Percentiles rank a stretch among this genome's conserved stretches.
phyloP scores from a whole-genome alignment of 2,113 vertebrate genomes.

The Chamaea fasciata region DNA sequence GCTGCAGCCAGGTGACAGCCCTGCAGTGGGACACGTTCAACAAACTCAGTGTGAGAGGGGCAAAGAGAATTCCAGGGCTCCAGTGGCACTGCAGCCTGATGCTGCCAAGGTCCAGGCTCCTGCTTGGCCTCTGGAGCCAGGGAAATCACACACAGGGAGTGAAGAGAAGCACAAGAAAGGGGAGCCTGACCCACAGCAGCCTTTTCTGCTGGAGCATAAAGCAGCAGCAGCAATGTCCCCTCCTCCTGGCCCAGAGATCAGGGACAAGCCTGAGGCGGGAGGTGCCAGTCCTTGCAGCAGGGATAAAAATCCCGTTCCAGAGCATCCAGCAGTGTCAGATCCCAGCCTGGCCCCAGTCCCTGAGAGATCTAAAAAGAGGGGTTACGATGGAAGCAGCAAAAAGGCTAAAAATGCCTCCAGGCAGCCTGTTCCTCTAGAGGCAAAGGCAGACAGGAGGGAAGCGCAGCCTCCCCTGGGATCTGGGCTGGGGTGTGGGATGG shows the following conservation, averaged over 20 bases:
- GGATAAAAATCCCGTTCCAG: not conserved
- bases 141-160: fast-evolving
- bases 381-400: conserved; percentile 33
- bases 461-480: not conserved
- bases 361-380: conserved; percentile 17
- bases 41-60: not conserved
- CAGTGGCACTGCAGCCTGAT: not conserved
- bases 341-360: not conserved
- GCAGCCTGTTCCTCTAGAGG: not conserved
- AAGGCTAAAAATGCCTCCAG: conserved; percentile 1
- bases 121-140: not conserved
- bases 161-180: not conserved
- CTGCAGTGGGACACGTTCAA: not conserved
- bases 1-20: not conserved
- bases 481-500: not conserved
- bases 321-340: not conserved
- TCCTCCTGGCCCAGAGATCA: not conserved
- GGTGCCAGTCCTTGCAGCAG: not conserved
- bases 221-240: not conserved
- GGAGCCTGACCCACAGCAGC: not conserved
- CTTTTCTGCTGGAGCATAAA: not conserved
- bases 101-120: not conserved
- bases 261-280: not conserved
- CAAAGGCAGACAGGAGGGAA: not conserved
- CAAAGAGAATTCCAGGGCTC: not conserved